Conservation (phyloP, 2,113 vertebrate species). For the Brachirus orientalis region DNA sequence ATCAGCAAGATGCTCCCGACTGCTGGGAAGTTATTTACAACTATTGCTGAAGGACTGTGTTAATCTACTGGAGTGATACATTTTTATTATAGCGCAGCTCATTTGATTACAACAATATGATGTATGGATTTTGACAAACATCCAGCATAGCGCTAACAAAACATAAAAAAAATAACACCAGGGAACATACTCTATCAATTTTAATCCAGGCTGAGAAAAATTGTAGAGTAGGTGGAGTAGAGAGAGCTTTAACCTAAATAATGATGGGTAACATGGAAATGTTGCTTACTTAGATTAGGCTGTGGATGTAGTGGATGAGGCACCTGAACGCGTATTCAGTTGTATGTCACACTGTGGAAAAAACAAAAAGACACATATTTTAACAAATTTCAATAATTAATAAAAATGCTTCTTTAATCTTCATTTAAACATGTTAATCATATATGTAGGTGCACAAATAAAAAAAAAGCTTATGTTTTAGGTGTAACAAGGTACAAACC, state of each 20-base stretch:
- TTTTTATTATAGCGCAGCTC: neutral
- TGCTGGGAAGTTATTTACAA: neutral
- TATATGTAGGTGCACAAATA: too few relatives aligned
- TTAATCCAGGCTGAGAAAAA: too few relatives aligned
- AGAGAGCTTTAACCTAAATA: too few relatives aligned
- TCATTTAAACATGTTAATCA: neutral
- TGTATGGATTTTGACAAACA: neutral
- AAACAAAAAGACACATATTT: constrained; percentile 14
- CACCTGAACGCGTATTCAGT: constrained; percentile 18
- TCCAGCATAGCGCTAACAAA: too few relatives aligned
- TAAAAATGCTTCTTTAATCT: neutral
- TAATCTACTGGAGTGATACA: neutral
- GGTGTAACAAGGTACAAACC: too few relatives aligned
- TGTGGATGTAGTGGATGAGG: neutral
- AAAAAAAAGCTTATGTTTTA: too few relatives aligned
- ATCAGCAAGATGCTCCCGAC: neutral
- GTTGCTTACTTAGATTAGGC: constrained; percentile 29
- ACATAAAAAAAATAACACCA: neutral
- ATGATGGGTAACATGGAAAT: too few relatives aligned
- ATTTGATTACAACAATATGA: neutral
- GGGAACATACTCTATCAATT: too few relatives aligned
- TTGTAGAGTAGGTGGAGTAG: too few relatives aligned
- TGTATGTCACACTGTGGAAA: constrained; percentile 21
- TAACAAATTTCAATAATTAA: neutral
- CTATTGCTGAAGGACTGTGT: neutral